A percentile compares a stretch with the other conserved stretches of the same genome.
Conservation (phyloP, 23 tunicate species). For the Clavelina lepadiformis region DNA sequence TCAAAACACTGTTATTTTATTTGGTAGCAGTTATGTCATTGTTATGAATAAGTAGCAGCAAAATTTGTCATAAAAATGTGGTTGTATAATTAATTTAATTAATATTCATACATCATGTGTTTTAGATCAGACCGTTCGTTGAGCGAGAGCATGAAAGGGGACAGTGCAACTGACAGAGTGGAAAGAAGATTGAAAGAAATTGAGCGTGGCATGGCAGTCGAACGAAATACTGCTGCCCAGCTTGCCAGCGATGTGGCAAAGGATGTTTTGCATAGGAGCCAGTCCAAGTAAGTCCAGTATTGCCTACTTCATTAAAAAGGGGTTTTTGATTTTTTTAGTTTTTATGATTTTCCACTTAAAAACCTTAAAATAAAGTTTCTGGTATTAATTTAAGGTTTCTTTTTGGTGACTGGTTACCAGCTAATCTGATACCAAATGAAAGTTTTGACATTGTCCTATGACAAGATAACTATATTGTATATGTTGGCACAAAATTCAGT, state of each 20-base stretch:
- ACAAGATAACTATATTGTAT: too few relatives aligned
- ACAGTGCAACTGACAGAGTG: slow-evolving; percentile 67
- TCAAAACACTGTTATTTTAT: too few relatives aligned
- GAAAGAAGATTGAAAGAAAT: slow-evolving; percentile 80
- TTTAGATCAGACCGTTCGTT: too few relatives aligned
- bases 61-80: too few relatives aligned
- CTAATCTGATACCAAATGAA: too few relatives aligned
- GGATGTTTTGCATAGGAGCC: slow-evolving; percentile 55
- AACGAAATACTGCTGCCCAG: slow-evolving; percentile 59
- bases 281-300: slow-evolving; percentile 51
- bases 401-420: background rate
- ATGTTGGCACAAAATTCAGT: too few relatives aligned
- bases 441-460: too few relatives aligned
- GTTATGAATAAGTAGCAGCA: too few relatives aligned
- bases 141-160: slow-evolving; percentile 12
- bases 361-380: background rate
- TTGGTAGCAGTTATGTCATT: too few relatives aligned
- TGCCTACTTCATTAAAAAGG: too few relatives aligned
- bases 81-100: too few relatives aligned
- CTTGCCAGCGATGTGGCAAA: slow-evolving; percentile 51
- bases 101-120: too few relatives aligned
- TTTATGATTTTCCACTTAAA: background rate
- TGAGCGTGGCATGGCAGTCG: slow-evolving; percentile 59
- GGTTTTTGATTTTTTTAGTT: background rate
- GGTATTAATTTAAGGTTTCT: background rate